Conservation (phyloP, 1,140 invertebrate genomes). For the Drosophila novamexicana region DNA sequence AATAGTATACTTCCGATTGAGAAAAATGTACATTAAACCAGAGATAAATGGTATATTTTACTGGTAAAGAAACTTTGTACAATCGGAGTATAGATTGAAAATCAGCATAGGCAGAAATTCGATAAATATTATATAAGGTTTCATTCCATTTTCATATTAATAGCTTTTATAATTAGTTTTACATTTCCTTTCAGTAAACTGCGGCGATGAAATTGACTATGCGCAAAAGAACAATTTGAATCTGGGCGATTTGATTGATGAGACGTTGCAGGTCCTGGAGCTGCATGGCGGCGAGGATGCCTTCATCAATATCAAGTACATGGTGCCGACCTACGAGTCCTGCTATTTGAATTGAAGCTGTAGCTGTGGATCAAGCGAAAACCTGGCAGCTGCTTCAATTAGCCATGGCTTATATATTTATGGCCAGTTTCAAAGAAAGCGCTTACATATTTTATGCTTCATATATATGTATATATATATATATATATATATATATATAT, state of each 20-base stretch:
- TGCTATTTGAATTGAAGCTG: conserved; percentile 75
- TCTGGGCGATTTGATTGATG: conserved; percentile 94
- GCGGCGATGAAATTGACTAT: conserved; percentile 87
- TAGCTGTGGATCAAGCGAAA: no score
- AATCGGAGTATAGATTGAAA: no score
- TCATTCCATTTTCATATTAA: no score
- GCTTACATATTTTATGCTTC: conserved; percentile 36
- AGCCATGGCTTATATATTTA: neutral
- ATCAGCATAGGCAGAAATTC: no score
- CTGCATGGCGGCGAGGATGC: conserved; percentile 96
- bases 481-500: conserved; percentile 51
- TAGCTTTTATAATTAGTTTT: neutral
- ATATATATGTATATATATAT: conserved; percentile 18
- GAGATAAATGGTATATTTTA: no score
- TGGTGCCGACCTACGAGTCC: conserved; percentile 96
- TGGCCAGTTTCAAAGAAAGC: neutral
- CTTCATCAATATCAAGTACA: conserved; percentile 99
- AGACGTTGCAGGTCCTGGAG: conserved; percentile 96
- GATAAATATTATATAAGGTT: no score
- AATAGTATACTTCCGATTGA: no score
- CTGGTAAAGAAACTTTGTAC: no score
- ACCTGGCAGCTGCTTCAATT: neutral
- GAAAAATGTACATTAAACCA: no score
- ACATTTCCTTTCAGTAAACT: conserved; percentile 85
- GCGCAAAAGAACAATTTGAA: conserved; percentile 90